Percentiles rank a stretch among this genome's conserved stretches.
These are phyloP conservation scores for Erythrocebus patas DNA, from an alignment of 2,113 vertebrate genomes.

Conservation along the genomic window DNA sequence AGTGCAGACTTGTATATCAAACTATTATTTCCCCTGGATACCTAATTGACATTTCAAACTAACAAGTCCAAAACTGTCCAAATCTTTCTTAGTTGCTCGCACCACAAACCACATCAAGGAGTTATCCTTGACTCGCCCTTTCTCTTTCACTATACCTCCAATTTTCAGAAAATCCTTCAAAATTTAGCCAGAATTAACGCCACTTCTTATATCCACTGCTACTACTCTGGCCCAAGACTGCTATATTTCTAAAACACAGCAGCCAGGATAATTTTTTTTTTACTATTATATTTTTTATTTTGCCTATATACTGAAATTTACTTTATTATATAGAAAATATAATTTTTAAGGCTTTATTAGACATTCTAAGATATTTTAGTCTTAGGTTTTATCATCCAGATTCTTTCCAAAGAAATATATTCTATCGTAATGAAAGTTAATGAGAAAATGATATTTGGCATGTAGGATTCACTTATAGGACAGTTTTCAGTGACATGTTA, in stretches of 20 bases:
- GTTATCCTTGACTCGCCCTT: neutral
- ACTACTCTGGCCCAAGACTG: neutral
- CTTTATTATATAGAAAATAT: neutral
- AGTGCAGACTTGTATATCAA: neutral
- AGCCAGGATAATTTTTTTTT: conserved; percentile 1
- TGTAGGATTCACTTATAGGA: neutral
- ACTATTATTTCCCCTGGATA: neutral
- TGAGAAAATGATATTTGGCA: conserved; percentile 1
- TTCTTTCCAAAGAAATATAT: conserved; percentile 38
- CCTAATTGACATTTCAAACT: neutral
- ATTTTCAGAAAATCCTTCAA: neutral
- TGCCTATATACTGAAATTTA: neutral
- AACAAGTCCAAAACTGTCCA: neutral
- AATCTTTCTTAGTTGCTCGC: neutral
- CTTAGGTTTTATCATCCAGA: neutral
- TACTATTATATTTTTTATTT: neutral
- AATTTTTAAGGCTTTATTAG: neutral
- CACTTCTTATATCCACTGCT: neutral
- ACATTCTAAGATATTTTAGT: neutral
- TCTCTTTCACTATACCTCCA: neutral
- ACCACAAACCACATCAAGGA: neutral
- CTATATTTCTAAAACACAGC: conserved; percentile 7
- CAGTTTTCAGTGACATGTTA: neutral
- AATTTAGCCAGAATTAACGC: neutral
- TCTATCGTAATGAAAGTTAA: conserved; percentile 10